Conservation (phyloP, 2,113 vertebrate genomes). For the Numenius arquata region DNA sequence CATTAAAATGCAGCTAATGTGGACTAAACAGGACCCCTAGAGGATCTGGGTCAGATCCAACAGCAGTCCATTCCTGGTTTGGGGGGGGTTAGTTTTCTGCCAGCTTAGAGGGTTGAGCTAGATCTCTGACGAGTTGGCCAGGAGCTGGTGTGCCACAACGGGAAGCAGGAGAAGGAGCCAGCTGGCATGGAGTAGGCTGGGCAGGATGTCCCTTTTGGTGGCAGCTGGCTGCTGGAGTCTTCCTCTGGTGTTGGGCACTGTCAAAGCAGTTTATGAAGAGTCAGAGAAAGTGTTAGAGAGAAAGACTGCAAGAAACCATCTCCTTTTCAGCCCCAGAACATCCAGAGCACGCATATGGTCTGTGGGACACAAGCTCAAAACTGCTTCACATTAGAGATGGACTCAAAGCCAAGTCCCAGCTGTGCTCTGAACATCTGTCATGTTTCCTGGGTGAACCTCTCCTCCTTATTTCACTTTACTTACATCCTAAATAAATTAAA, state of each 20-base stretch:
- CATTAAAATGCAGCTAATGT: background rate
- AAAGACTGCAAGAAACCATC: background rate
- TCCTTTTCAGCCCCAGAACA: background rate
- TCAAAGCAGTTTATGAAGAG: background rate
- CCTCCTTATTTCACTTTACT: background rate
- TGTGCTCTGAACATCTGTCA: background rate
- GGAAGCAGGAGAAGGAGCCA: background rate
- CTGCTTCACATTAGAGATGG: background rate
- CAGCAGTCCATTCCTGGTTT: background rate
- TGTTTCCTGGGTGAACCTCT: background rate
- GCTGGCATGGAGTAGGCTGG: fast-evolving
- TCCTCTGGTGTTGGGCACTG: background rate
- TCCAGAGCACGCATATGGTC: background rate
- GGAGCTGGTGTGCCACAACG: background rate
- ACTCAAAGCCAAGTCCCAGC: background rate
- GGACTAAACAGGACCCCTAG: background rate
- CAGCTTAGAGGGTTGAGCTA: background rate
- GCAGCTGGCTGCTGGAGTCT: background rate
- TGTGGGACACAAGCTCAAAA: background rate
- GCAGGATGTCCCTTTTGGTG: background rate
- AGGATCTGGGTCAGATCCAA: background rate
- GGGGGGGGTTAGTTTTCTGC: background rate
- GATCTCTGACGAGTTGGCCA: background rate
- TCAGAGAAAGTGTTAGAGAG: background rate
- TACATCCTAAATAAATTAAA: background rate